Evolutionary conservation across 2,113 vertebrate species (phyloP).

Genomic region (Gopherus evgoodei): DNA sequence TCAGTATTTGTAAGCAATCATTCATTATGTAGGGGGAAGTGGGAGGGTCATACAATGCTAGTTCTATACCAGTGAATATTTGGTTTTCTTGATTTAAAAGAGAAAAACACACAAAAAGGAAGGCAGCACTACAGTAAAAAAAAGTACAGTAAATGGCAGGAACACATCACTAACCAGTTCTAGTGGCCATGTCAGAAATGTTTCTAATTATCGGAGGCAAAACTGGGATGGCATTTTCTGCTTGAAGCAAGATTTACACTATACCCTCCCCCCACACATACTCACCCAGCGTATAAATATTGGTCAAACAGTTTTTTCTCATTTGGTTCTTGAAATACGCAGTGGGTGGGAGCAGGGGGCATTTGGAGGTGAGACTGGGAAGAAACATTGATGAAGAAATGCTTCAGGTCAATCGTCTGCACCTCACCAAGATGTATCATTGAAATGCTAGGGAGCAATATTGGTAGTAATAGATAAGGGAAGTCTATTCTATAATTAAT

Average conservation of each 20-base stretch:
- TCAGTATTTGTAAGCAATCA: background rate
- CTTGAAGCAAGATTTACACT: conserved; percentile 69
- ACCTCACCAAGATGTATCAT: conserved; percentile 27
- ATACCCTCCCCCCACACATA: background rate
- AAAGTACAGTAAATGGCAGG: conserved; percentile 41
- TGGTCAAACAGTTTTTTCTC: conserved; percentile 42
- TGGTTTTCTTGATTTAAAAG: conserved; percentile 10
- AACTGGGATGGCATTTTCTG: conserved; percentile 59
- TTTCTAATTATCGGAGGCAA: conserved; percentile 60
- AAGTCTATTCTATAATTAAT: background rate
- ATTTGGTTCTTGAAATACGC: conserved; percentile 30
- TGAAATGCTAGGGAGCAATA: conserved; percentile 21
- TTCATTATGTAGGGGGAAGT: background rate
- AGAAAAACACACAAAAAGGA: background rate
- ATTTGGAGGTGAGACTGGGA: conserved; percentile 58
- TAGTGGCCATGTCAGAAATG: conserved; percentile 50
- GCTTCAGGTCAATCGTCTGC: conserved; percentile 47
- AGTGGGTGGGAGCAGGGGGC: conserved; percentile 36
- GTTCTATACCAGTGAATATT: background rate
- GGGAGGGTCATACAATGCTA: background rate
- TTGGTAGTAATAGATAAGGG: background rate
- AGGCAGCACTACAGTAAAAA: background rate
- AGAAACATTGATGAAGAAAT: conserved; percentile 67
- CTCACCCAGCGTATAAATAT: conserved; percentile 53
- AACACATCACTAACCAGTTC: conserved; percentile 20